Conservation (phyloP, 2,797 vertebrate genomes). For the Gymnoscopelus microlampas region DNA sequence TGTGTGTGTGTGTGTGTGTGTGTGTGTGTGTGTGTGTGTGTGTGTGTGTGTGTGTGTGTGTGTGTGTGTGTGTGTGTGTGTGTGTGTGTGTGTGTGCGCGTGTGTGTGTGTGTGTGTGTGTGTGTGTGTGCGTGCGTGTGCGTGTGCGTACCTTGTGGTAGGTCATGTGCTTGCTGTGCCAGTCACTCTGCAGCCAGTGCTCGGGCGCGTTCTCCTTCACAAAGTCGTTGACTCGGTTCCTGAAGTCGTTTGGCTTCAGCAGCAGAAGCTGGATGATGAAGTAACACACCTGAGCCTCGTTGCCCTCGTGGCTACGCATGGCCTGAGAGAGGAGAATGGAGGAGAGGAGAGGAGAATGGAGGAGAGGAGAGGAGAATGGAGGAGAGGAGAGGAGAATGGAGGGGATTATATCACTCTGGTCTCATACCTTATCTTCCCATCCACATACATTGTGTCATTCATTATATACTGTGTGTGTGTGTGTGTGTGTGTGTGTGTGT, state of each 20-base stretch:
- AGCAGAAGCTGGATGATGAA: slow-evolving; percentile 98
- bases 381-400: neutral
- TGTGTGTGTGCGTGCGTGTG: no score
- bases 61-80: no score
- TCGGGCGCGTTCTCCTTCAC: slow-evolving; percentile 98
- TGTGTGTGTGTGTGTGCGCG: no score
- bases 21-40: no score
- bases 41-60: no score
- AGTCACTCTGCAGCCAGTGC: slow-evolving; percentile 99
- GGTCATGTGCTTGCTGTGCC: slow-evolving; percentile 98
- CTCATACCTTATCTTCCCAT: neutral
- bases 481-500: slow-evolving; percentile 3
- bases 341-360: neutral
- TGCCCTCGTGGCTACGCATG: slow-evolving; percentile 98
- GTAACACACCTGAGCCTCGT: slow-evolving; percentile 98
- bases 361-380: neutral
- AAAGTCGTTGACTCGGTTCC: slow-evolving; percentile 97
- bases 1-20: no score
- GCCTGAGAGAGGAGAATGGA: slow-evolving; percentile 80
- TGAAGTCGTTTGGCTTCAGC: slow-evolving; percentile 97
- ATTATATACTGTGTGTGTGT: no score
- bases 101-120: no score
- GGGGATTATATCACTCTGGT: no score
- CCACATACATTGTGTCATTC: no score
- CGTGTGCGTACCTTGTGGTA: slow-evolving; percentile 94